A percentile compares a stretch with the other conserved stretches of the same genome.
Conservation (phyloP, 2,888 invertebrate species). For the Sminthurides aquaticus region DNA sequence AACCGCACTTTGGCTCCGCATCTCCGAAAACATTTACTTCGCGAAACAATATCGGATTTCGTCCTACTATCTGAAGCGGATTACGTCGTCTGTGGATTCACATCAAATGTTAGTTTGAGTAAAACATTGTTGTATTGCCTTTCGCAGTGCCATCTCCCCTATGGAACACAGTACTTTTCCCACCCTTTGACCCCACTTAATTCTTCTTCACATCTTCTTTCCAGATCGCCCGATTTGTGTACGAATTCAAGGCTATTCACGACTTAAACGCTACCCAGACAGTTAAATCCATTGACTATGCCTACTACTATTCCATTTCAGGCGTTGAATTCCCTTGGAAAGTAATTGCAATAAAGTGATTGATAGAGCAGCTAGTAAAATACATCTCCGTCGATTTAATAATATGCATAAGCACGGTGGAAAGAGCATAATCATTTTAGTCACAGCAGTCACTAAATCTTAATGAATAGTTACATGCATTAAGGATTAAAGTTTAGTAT, state of each 20-base stretch:
- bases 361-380: not conserved
- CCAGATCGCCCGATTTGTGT: not conserved
- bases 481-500: no score
- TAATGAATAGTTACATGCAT: no score
- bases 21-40: not conserved
- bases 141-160: no score
- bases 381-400: no score
- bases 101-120: not conserved
- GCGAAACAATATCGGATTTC: conserved; percentile 2
- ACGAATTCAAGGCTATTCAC: not conserved
- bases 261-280: not conserved
- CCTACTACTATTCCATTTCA: not conserved
- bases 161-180: no score
- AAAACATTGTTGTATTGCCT: no score
- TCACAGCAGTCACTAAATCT: no score
- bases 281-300: not conserved
- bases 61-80: not conserved
- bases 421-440: no score
- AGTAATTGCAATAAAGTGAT: not conserved
- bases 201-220: not conserved
- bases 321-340: not conserved
- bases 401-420: no score
- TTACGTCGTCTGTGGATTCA: conserved; percentile 4
- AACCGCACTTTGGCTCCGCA: not conserved
- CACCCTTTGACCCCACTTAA: not conserved